Evolutionary conservation across 2,113 vertebrate genomes (phyloP).

Genomic region (Cynopterus brachyotis): DNA sequence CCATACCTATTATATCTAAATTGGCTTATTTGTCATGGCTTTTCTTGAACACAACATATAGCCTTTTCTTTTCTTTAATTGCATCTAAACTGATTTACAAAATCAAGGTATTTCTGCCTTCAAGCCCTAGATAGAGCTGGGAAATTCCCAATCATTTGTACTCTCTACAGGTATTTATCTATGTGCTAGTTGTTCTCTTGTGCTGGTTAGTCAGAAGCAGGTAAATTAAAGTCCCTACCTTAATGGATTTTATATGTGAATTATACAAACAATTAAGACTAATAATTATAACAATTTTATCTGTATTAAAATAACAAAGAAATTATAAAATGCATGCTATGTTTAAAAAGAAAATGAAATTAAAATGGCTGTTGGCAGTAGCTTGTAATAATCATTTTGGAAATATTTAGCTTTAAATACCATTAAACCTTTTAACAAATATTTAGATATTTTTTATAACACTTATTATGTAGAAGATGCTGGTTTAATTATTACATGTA

Average conservation of each 20-base stretch:
- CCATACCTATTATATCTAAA: neutral
- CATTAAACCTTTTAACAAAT: neutral
- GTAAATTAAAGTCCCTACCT: neutral
- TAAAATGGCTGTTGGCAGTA: neutral
- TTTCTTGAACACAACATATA: neutral
- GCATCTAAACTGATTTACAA: neutral
- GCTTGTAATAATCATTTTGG: neutral
- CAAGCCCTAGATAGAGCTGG: neutral
- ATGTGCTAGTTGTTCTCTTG: neutral
- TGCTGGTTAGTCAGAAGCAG: neutral
- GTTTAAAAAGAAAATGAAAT: conserved; percentile 12
- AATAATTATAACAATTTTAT: neutral
- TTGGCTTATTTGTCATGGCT: neutral
- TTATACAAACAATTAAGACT: neutral
- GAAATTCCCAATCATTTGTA: neutral
- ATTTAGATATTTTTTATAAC: neutral
- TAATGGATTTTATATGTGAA: neutral
- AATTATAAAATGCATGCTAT: neutral
- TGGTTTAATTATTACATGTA: neutral
- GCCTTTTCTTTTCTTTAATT: neutral
- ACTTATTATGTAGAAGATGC: neutral
- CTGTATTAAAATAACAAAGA: neutral
- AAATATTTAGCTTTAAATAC: neutral
- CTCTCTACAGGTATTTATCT: neutral
- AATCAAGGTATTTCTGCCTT: conserved; percentile 24